A percentile compares a stretch with the other conserved stretches of the same genome.
phyloP scores from a whole-genome alignment of 2,113 vertebrate genomes.

The Percopsis transmontana region DNA sequence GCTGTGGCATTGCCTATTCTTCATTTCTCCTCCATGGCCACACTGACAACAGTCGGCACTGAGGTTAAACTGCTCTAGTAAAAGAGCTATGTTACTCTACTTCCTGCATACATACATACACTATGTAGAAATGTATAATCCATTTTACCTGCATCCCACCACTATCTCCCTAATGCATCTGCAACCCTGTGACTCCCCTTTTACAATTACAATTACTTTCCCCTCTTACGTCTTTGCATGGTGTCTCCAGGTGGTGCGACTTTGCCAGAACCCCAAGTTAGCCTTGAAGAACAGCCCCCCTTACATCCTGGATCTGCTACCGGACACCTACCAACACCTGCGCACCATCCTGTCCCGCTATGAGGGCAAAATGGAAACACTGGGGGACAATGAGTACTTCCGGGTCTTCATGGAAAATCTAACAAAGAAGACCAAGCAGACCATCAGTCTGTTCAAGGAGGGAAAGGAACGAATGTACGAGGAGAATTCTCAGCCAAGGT shows the following conservation, averaged over 20 bases:
- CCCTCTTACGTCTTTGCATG: conserved; percentile 29
- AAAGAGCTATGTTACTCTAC: conserved; percentile 14
- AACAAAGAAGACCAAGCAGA: conserved; percentile 98
- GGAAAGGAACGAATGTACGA: conserved; percentile 98
- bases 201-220: background rate
- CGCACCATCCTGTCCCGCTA: conserved; percentile 93
- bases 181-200: background rate
- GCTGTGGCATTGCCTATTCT: conserved; percentile 31
- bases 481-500: conserved; percentile 98
- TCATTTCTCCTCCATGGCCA: conserved; percentile 15
- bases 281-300: conserved; percentile 98
- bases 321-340: conserved; percentile 97
- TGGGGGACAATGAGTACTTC: conserved; percentile 98
- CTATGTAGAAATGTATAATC: conserved; percentile 4
- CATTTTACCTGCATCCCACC: background rate
- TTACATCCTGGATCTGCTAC: conserved; percentile 96
- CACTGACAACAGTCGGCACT: conserved; percentile 17
- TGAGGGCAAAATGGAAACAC: conserved; percentile 96
- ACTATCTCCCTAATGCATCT: conserved; percentile 5
- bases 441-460: conserved; percentile 98
- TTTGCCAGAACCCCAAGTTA: conserved; percentile 97
- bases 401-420: conserved; percentile 98
- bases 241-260: conserved; percentile 88
- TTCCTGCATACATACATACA: conserved; percentile 15
- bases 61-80: conserved; percentile 32